A percentile compares a stretch with the other conserved stretches of the same genome.
Conservation (phyloP, 2,888 invertebrate species). For the Alcis repandata region DNA sequence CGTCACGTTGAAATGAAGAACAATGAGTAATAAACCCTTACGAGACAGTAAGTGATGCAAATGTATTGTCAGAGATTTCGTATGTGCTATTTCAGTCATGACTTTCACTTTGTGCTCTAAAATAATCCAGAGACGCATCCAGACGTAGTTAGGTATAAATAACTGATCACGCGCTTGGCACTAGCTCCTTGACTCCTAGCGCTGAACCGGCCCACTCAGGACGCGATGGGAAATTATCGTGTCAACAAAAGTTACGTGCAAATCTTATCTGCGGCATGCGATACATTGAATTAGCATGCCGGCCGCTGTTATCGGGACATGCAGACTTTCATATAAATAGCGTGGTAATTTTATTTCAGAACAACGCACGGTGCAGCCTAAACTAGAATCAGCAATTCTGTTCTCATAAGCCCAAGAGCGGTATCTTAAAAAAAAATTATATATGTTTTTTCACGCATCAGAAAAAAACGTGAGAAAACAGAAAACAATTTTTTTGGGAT, state of each 20-base stretch:
- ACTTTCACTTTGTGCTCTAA: conserved; percentile 66
- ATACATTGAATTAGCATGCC: conserved; percentile 8
- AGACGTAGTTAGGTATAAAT: conserved; percentile 59
- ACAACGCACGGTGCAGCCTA: not conserved
- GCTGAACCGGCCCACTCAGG: conserved; percentile 46
- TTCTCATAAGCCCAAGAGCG: no score
- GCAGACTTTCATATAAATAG: conserved; percentile 7
- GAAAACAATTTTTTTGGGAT: no score
- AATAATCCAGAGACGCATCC: conserved; percentile 60
- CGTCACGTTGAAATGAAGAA: conserved; percentile 7
- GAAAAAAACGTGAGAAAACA: no score
- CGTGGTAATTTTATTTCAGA: not conserved
- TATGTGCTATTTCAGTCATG: conserved; percentile 53
- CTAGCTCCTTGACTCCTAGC: conserved; percentile 42
- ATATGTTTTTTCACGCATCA: no score
- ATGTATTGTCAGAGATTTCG: conserved; percentile 25
- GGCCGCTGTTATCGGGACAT: conserved; percentile 3
- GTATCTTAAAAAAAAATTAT: no score
- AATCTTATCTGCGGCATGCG: conserved; percentile 6
- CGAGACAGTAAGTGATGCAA: conserved; percentile 31
- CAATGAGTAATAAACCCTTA: conserved; percentile 25
- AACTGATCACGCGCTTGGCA: conserved; percentile 65
- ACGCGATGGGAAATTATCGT: conserved; percentile 33
- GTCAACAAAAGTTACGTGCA: conserved; percentile 23
- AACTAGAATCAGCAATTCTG: not conserved